Evolutionary conservation across 2,113 vertebrate genomes (phyloP).

Genomic region (Strix aluco): DNA sequence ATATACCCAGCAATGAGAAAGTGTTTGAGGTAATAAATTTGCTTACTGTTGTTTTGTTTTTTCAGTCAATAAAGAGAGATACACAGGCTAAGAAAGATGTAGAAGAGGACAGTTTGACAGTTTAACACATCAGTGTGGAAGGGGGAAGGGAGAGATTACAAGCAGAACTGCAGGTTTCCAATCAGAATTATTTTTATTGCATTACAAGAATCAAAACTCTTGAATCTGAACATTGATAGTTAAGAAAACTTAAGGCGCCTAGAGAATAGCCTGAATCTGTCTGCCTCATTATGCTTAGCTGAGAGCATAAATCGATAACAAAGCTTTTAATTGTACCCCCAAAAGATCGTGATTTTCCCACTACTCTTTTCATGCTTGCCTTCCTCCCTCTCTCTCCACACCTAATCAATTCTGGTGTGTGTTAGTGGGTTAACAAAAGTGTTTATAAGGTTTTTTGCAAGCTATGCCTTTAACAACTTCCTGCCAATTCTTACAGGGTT

Average conservation of each 20-base stretch:
- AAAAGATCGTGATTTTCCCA: not conserved
- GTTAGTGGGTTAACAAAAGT: not conserved
- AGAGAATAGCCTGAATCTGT: not conserved
- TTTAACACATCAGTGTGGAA: not conserved
- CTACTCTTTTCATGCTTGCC: not conserved
- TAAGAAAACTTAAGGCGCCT: not conserved
- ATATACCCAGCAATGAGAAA: conserved; percentile 14
- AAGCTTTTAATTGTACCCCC: not conserved
- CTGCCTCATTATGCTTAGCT: not conserved
- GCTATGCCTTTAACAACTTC: not conserved
- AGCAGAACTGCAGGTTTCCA: not conserved
- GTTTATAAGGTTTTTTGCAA: not conserved
- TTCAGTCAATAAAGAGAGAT: not conserved
- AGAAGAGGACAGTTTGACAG: not conserved
- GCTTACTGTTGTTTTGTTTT: not conserved
- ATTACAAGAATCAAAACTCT: not conserved
- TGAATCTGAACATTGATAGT: not conserved
- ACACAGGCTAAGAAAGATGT: not conserved
- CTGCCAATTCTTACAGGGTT: not conserved
- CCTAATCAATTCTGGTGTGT: not conserved
- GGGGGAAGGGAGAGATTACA: not conserved
- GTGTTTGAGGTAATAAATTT: conserved; percentile 50
- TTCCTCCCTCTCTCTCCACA: not conserved
- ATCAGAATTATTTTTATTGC: not conserved
- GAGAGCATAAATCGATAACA: not conserved